Percentiles rank a stretch among this genome's conserved stretches.
phyloP scores from a whole-genome alignment of 2,797 vertebrate species.

The Syndactyla subalaris region DNA sequence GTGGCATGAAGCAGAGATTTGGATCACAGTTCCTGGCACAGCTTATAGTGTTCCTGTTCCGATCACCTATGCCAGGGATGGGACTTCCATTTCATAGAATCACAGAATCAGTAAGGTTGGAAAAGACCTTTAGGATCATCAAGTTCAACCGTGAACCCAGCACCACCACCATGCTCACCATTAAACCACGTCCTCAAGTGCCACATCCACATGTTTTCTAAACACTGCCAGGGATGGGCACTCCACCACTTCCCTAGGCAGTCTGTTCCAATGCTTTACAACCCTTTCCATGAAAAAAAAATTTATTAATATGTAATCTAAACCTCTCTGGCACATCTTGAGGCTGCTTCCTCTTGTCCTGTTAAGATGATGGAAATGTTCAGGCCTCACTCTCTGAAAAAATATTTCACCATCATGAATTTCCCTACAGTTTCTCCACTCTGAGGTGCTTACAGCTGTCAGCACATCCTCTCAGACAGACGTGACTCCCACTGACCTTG shows the following conservation, averaged over 20 bases:
- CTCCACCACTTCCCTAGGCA: neutral
- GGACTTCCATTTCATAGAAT: neutral
- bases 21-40: neutral
- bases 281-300: neutral
- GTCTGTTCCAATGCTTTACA: neutral
- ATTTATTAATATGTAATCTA: neutral
- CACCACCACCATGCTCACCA: neutral
- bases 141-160: neutral
- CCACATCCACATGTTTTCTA: neutral
- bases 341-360: neutral
- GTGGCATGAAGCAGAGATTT: neutral
- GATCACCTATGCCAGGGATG: neutral
- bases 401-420: neutral
- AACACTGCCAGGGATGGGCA: neutral
- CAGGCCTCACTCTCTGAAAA: neutral
- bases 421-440: neutral
- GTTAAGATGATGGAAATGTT: neutral
- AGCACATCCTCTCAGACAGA: neutral
- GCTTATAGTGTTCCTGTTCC: neutral
- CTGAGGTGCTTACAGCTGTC: neutral
- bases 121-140: neutral
- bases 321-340: neutral
- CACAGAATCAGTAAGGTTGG: neutral
- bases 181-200: neutral
- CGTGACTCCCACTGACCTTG: accelerated